Base-by-base conservation (phyloP, 2,113 vertebrate genomes). In the Micromys minutus region DNA sequence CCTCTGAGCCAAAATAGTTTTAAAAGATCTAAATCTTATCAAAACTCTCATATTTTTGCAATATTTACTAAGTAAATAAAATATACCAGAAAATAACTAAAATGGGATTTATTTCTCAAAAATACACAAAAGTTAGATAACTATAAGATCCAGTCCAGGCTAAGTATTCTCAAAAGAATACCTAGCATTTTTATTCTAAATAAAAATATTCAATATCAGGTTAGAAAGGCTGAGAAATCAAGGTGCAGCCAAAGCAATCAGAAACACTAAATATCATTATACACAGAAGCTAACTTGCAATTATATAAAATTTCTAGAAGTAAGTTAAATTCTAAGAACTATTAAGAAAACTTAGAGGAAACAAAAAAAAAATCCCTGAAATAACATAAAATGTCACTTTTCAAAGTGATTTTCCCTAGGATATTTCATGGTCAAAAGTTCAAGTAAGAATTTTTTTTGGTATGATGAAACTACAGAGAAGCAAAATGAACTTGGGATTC, bases 391-490 rank as follows among this genome's bases (percentile, higher is more conserved):
- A 90, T 96, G n/a, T 80, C 42, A 94, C 24, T 87, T 92, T 95
- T 95, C 5, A 83, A 67, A 39, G 36, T 92, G 91, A 42, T 79
- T 42, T 80, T 81, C 69, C 16, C 77, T 69, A 59, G 45, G 36
- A 89, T 59, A 94, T 86, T 96, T 94, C 45, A 77, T 55, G n/a
- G 34, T 95, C 72, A 89, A 72, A n/a, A 95, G 34, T 42, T 90
- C 63, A 94, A 81, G 10, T 31, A 95, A 45, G 15, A n/a, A 69
- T 63, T 29, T 88, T 29, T 88, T 94, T 94, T 88, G 69, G 16
- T 86, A 39, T 93, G 79, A 86, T 81, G 72, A 94, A 94, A 80
- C 9, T 95, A 75, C 42, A 95, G 11, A 76, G 42, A 96, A 55
- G 85, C 3, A 89, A 91, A 94, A 87, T 61, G 7, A 36, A 93